Percentiles rank a stretch among this genome's conserved stretches.
Conservation (phyloP, 2,888 invertebrate genomes). For the Mamestra brassicae region DNA sequence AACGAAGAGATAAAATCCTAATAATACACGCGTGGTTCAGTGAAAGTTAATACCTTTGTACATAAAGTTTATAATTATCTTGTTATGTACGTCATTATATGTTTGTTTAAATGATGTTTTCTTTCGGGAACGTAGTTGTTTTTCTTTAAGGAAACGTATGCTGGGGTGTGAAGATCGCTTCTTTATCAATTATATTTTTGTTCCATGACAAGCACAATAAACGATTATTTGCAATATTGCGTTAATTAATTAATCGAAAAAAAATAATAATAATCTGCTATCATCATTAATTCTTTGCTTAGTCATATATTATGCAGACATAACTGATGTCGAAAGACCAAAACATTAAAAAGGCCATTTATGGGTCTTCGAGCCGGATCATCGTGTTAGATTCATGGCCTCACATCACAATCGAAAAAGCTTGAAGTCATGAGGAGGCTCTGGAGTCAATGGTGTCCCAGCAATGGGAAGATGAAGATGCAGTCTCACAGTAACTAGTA, state of each 20-base stretch:
- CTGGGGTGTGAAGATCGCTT: background rate
- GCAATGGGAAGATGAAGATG: too few relatives aligned
- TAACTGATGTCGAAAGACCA: too few relatives aligned
- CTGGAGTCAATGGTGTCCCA: too few relatives aligned
- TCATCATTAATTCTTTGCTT: too few relatives aligned
- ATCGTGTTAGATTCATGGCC: background rate
- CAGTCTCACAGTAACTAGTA: too few relatives aligned
- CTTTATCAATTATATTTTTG: background rate
- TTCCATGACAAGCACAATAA: background rate
- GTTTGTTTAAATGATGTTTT: conserved; percentile 19
- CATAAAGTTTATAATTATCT: conserved; percentile 15
- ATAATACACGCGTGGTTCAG: conserved; percentile 16
- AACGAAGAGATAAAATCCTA: conserved; percentile 3
- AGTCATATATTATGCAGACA: too few relatives aligned
- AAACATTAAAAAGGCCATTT: too few relatives aligned
- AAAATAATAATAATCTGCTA: too few relatives aligned
- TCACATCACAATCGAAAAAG: too few relatives aligned
- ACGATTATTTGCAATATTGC: background rate
- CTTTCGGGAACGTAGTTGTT: conserved; percentile 1
- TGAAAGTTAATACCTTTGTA: conserved; percentile 38
- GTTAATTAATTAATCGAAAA: background rate
- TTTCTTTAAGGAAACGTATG: conserved; percentile 1
- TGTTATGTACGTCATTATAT: conserved; percentile 19
- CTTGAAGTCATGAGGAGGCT: too few relatives aligned
- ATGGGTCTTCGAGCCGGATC: conserved; percentile 20